Evolutionary conservation across 1,140 invertebrate genomes (phyloP), one percentile per base, ranked within the genome.

Genomic region (Nomia melanderi): DNA sequence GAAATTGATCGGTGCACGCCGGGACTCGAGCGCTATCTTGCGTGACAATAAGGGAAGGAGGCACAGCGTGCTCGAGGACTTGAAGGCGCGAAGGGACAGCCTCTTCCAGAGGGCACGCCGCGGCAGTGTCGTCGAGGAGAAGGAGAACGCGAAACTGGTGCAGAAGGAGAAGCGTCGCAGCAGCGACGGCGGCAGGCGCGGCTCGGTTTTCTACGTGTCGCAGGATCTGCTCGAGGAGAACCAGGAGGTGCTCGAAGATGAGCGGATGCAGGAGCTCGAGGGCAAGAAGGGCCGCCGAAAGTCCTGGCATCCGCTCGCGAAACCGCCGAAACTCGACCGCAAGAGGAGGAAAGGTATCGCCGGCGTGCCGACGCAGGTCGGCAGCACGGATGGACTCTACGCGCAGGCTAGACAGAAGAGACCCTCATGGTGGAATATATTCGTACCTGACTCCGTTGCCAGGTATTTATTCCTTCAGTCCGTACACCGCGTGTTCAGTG

Each of bases 341-440:
- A 96, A 94, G 90, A 93, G 94, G 78, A 94, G 92, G 86, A 96
- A 94, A 90, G 96, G 92, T 81, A 93, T 93, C 88, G 93, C 89
- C 84, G 93, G 94, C 1, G 78, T 78, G 0, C 86, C 50, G 36
- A 33, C 83, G 8, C 86, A 91, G 33, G 91, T 92, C 36, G 93
- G 92, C 31, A 93, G 93, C 81, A 92, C 93, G 53, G 93, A 94
- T 67, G 92, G 88, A 36, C 92, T 94, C 12, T 92, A 93, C n/a
- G 81, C 89, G 2, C 91, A 94, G 83, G 90, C 93, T 4, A 93
- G 96, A 23, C 95, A 96, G 87, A 96, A 96, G 86, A 93, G 96
- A 73, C 94, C 95, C 12, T 97, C 96, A 17, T 97, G 96, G 96
- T 97, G 96, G 96, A 96, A 96, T 87, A 95, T 96, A 36, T 96